These are phyloP conservation scores for Hypomesus transpacificus DNA, from an alignment of 2,113 vertebrate species.

Conservation along the genomic window DNA sequence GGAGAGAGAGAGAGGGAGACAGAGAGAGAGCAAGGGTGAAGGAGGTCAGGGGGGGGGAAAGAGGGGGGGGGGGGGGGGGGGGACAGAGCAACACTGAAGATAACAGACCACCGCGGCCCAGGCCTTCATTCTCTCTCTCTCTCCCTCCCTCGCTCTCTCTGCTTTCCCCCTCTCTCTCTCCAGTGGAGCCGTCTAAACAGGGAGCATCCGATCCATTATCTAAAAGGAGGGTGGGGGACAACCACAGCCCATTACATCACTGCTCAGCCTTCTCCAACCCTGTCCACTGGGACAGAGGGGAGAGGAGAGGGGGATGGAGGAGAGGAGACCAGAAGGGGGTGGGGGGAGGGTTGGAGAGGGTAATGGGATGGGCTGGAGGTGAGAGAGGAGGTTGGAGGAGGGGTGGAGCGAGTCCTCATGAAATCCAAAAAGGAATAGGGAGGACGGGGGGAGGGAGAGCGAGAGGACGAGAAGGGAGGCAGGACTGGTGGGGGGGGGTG, in stretches of 20 bases:
- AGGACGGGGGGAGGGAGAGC: neutral
- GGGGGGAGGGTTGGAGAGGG: neutral
- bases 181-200: neutral
- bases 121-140: neutral
- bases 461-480: neutral
- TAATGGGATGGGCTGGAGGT: neutral
- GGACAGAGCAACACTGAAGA: slow-evolving; percentile 41
- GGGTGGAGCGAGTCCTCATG: neutral
- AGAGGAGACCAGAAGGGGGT: neutral
- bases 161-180: neutral
- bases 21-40: no score
- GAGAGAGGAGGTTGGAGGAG: neutral
- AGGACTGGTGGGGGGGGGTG: slow-evolving; percentile 16
- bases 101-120: neutral
- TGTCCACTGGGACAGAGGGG: slow-evolving; percentile 30
- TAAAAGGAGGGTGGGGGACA: slow-evolving; percentile 27
- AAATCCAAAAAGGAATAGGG: neutral
- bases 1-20: no score
- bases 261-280: slow-evolving; percentile 33
- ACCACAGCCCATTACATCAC: slow-evolving; percentile 54
- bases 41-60: no score
- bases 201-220: slow-evolving; percentile 57
- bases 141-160: neutral
- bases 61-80: slow-evolving; percentile 16
- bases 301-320: slow-evolving; percentile 2